Base-by-base conservation (phyloP, 2,888 invertebrate species). In the Eupithecia vulgata region DNA sequence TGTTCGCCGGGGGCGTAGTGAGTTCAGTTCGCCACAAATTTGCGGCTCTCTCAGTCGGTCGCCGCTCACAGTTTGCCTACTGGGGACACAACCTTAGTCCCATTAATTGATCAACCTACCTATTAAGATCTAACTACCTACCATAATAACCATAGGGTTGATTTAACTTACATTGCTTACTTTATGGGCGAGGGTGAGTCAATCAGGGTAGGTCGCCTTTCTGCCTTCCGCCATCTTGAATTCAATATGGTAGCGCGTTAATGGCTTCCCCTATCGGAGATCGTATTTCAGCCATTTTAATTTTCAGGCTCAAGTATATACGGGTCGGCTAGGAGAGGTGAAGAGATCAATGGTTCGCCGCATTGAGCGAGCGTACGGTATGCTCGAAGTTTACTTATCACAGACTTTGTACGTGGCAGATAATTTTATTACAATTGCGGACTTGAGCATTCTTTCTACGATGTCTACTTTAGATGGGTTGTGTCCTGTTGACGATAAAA, bases 251-350 rank as follows among this genome's bases (percentile, higher is more conserved):
- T 12, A 52, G 21, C 57, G 21, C 57, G 21, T 57, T 57, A 57
- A 57, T 57, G 12, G 57, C 57, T 25, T 52, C n/a, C n/a, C n/a
- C n/a, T 25, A 57, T 57, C 57, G 57, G 57, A 52, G n/a, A 57
- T 57, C 57, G 3, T 21, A 25, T 57, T 57, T 57, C 61, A 61
- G 17, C 34, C 0, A 34, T 61, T 61, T 34, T 6, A 30, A 61
- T 70, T 68, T 84, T 5, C 77, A 94, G 93, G 88, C 84, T n/a
- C 89, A 87, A 62, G 90, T 90, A 2, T 94, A 92, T 79, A 75
- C 73, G 7, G 91, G 92, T 0, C 85, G 79, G 78, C 78, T 93
- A 48, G 81, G 87, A 7, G 91, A 90, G 79, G 73, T 92, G 76
- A 83, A 81, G 59, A 90, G 80, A 78, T 83, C 67, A 77, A 90